These are phyloP conservation scores for Cheilinus undulatus DNA, from an alignment of 2,113 vertebrate genomes.

Conservation along the genomic window DNA sequence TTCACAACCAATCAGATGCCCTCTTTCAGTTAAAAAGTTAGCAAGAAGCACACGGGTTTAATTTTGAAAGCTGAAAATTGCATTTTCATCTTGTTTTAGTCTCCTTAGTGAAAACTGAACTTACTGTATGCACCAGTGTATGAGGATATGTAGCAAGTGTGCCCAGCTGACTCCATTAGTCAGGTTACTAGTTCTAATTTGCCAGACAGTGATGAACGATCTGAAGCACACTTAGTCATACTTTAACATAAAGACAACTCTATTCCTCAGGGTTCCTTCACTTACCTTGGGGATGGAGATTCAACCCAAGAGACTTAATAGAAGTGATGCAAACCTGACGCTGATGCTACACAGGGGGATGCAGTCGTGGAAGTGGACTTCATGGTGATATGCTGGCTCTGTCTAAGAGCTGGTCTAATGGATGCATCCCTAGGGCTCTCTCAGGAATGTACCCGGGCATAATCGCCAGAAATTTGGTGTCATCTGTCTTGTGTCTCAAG, in stretches of 20 bases:
- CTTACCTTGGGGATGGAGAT: constrained; percentile 5
- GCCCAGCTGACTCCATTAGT: constrained; percentile 27
- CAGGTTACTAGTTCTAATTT: constrained; percentile 39
- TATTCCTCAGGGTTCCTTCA: constrained; percentile 7
- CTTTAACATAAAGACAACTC: constrained; percentile 12
- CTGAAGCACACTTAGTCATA: constrained; percentile 15
- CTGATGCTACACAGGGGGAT: constrained; percentile 17
- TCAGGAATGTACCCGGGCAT: constrained; percentile 63
- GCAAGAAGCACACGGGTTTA: too few relatives aligned
- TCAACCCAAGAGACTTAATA: constrained; percentile 23
- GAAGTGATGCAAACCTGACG: constrained; percentile 17
- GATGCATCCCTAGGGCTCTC: constrained; percentile 56
- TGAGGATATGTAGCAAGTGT: neutral
- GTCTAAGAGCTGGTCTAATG: constrained; percentile 55
- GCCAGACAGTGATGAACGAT: constrained; percentile 42
- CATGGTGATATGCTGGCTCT: constrained; percentile 40
- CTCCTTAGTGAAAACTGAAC: too few relatives aligned
- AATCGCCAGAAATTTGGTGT: constrained; percentile 47
- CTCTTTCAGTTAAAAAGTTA: too few relatives aligned
- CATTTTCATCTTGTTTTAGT: too few relatives aligned
- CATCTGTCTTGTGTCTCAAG: constrained; percentile 66
- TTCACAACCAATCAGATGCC: too few relatives aligned
- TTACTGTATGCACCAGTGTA: too few relatives aligned
- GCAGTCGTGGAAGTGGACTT: constrained; percentile 25
- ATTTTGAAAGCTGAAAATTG: too few relatives aligned